Percentiles rank a stretch among this genome's conserved stretches.
These are phyloP conservation scores for Lepilemur septentrionalis DNA, from an alignment of 2,797 vertebrate species.

Conservation along the genomic window DNA sequence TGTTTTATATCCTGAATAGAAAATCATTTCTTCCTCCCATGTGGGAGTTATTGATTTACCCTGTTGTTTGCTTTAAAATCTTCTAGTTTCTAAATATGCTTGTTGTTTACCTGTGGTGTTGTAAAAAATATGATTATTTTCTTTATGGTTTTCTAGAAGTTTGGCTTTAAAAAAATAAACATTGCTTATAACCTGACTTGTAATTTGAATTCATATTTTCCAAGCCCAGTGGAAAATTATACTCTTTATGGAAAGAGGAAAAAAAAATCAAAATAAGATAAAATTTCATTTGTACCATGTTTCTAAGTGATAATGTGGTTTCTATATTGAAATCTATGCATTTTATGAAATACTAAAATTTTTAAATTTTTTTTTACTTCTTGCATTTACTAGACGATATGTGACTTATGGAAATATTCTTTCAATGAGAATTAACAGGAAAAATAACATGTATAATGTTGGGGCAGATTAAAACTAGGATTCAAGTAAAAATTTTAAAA, in stretches of 20 bases:
- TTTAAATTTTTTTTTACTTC: constrained; percentile 1
- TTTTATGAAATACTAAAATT: not conserved
- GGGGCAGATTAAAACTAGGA: not conserved
- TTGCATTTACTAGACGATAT: not conserved
- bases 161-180: constrained; percentile 61
- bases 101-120: constrained; percentile 72
- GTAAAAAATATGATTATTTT: constrained; percentile 55
- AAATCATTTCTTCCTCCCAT: constrained; percentile 63
- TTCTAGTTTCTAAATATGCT: constrained; percentile 69
- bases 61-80: constrained; percentile 69
- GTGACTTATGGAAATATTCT: constrained; percentile 11
- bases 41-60: constrained; percentile 64
- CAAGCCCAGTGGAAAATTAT: not conserved
- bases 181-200: constrained; percentile 41
- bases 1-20: constrained; percentile 69
- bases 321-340: not conserved
- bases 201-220: constrained; percentile 58
- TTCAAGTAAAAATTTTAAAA: constrained; percentile 12
- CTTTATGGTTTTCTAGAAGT: constrained; percentile 54
- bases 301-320: not conserved
- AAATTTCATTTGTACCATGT: not conserved
- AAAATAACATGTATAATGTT: not conserved
- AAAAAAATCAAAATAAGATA: constrained; percentile 27
- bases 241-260: not conserved
- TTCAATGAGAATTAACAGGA: constrained; percentile 1